phyloP scores from a whole-genome alignment of 2,888 invertebrate species.

The Amphipoea lucens region DNA sequence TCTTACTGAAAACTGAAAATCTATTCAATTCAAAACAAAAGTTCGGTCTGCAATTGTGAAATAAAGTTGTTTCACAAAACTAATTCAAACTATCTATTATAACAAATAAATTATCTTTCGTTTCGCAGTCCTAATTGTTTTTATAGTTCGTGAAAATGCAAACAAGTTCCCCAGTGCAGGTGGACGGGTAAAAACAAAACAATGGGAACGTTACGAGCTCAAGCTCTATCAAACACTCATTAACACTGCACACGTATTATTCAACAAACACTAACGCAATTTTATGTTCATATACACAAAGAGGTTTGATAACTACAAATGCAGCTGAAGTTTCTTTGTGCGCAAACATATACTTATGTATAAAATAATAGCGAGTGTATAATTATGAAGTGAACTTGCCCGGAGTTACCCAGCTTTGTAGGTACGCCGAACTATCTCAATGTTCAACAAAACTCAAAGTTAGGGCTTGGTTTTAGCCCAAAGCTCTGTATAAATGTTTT shows the following conservation, averaged over 20 bases:
- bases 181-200: conserved; percentile 63
- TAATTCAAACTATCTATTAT: conserved; percentile 47
- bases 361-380: conserved; percentile 35
- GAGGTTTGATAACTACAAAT: conserved; percentile 56
- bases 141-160: conserved; percentile 61
- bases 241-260: conserved; percentile 67
- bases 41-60: conserved; percentile 23
- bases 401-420: conserved; percentile 27
- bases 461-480: conserved; percentile 42
- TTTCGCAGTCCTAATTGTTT: conserved; percentile 57
- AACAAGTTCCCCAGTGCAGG: conserved; percentile 53
- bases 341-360: conserved; percentile 23
- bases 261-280: conserved; percentile 68
- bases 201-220: conserved; percentile 60
- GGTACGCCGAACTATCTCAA: conserved; percentile 40
- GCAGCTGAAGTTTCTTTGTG: conserved; percentile 56
- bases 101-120: conserved; percentile 42
- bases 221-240: conserved; percentile 72
- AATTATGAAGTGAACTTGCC: conserved; percentile 49
- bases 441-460: conserved; percentile 51
- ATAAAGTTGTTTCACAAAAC: conserved; percentile 46
- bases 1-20: conserved; percentile 47
- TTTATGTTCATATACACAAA: conserved; percentile 63
- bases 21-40: conserved; percentile 42
- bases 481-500: conserved; percentile 39